A percentile compares a stretch with the other conserved stretches of the same genome.
Evolutionary conservation across 2,888 invertebrate species (phyloP).

Genomic region (Hipparchia sbordonii): DNA sequence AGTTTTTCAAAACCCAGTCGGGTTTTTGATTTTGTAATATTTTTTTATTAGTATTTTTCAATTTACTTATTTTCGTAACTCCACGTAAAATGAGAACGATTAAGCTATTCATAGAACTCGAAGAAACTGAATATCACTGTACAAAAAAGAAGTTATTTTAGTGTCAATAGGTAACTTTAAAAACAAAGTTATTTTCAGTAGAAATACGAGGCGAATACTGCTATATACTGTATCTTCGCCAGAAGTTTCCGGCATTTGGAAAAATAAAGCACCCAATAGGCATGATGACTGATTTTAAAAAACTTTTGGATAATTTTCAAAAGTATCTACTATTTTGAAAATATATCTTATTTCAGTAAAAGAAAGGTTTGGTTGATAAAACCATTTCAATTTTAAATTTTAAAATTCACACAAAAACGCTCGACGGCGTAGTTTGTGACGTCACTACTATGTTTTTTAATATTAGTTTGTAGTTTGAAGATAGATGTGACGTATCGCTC

Average conservation of each 20-base stretch:
- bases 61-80: neutral
- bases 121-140: conserved; percentile 9
- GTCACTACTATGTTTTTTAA: too few relatives aligned
- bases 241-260: conserved; percentile 13
- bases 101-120: neutral
- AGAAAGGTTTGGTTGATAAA: too few relatives aligned
- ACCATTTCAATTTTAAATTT: too few relatives aligned
- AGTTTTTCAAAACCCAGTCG: too few relatives aligned
- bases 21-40: too few relatives aligned
- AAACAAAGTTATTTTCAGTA: conserved; percentile 15
- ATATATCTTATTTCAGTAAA: too few relatives aligned
- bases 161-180: conserved; percentile 2
- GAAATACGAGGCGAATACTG: conserved; percentile 8
- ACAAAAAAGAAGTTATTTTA: conserved; percentile 8
- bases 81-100: neutral
- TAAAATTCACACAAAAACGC: too few relatives aligned
- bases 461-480: too few relatives aligned
- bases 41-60: too few relatives aligned
- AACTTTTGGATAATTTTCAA: neutral
- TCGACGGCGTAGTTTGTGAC: too few relatives aligned
- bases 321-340: too few relatives aligned
- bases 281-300: neutral
- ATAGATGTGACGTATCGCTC: too few relatives aligned
- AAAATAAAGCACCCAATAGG: conserved; percentile 11
- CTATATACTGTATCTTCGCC: neutral